Evolutionary conservation across 2,797 vertebrate genomes (phyloP), one percentile per base, ranked within the genome.

Genomic region (Enteromius trimaculatus): DNA sequence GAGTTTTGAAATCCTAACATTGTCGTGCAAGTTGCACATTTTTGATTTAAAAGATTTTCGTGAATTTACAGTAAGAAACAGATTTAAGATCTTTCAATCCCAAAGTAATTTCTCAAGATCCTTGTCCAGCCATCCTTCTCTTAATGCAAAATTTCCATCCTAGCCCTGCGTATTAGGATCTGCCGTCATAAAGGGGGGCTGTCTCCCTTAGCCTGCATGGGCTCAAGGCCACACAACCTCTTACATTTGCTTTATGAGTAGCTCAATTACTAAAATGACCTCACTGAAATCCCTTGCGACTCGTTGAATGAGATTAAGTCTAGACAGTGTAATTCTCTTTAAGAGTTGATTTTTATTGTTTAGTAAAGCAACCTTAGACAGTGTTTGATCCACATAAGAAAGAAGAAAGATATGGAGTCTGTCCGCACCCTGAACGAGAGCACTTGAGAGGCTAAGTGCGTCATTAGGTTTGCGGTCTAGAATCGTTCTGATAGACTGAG

Each of bases 251-350:
- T 84, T 84, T 87, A 83, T 86, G 66, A 69, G 72, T 83, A 77
- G 77, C 64, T 83, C 76, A 9, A 42, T 86, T 88, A 85, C 79
- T 79, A 16, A 80, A 74, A 88, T 82, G 21, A 86, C 64, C 58
- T 85, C 69, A 76, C 77, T 84, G 78, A 39, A 71, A 79, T 81
- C 85, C 82, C 79, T 39, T 81, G 79, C 58, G 79, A 37, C 58
- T 70, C 6, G 53, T 86, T 84, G 58, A 71, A 62, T 84, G 47
- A 60, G 65, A 64, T 84, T 55, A 85, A 79, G 86, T 87, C 88
- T 87, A 87, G 88, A 87, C 84, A 11, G 34, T 77, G 11, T 80
- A 44, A 47, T 58, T 80, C 34, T 79, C 37, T 37, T 72, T 68
- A 62, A 65, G 83, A 74, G 75, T 66, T 70, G 53, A 58, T 85